Conservation (phyloP, 2,888 invertebrate genomes). For the Dorcus hopei region DNA sequence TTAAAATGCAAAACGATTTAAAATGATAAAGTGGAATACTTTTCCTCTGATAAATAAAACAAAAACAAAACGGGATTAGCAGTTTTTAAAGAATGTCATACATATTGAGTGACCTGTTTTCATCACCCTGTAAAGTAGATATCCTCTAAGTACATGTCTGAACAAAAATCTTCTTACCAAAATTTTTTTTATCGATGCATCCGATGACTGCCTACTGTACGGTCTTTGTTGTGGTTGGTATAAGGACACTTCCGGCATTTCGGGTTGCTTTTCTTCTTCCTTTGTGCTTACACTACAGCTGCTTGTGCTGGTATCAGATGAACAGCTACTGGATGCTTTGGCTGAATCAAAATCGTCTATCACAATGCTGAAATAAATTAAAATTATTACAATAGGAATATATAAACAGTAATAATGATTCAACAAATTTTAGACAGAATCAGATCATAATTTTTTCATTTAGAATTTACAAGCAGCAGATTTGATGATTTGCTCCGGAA, state of each 20-base stretch:
- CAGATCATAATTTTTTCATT: too few relatives aligned
- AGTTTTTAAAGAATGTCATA: too few relatives aligned
- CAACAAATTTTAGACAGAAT: too few relatives aligned
- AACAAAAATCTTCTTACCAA: constrained; percentile 33
- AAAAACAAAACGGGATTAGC: too few relatives aligned
- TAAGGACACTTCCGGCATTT: constrained; percentile 24
- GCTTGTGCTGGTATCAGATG: constrained; percentile 7
- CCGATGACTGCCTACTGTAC: constrained; percentile 39
- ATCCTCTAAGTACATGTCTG: neutral
- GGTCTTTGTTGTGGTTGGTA: constrained; percentile 32
- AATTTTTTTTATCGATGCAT: constrained; percentile 41
- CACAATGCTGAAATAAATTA: constrained; percentile 39
- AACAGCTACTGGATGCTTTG: constrained; percentile 21
- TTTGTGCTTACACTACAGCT: constrained; percentile 2
- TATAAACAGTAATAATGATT: too few relatives aligned
- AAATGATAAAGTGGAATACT: too few relatives aligned
- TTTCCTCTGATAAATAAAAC: too few relatives aligned
- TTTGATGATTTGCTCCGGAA: too few relatives aligned
- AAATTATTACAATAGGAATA: neutral
- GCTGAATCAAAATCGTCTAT: constrained; percentile 43
- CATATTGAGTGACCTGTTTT: too few relatives aligned
- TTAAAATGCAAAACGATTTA: too few relatives aligned
- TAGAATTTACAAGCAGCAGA: too few relatives aligned
- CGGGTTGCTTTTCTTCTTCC: neutral
- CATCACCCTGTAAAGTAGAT: neutral